phyloP scores from a whole-genome alignment of 2,113 vertebrate genomes.

The Myiopsitta monachus region DNA sequence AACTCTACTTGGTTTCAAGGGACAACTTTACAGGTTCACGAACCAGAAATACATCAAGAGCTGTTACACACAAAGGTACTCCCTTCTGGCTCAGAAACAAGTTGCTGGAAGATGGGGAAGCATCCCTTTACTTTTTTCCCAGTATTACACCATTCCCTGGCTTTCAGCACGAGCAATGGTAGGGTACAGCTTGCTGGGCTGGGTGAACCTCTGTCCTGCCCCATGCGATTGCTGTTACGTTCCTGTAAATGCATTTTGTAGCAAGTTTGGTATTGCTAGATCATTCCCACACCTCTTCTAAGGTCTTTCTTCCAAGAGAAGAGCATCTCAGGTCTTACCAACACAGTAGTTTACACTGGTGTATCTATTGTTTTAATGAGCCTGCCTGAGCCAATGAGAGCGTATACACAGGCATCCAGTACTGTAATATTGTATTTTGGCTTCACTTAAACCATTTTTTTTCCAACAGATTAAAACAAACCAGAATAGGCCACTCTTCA shows the following conservation, averaged over 20 bases:
- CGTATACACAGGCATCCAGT: not conserved
- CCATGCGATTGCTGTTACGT: not conserved
- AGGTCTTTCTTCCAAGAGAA: not conserved
- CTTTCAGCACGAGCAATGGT: not conserved
- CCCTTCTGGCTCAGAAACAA: not conserved
- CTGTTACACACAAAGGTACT: not conserved
- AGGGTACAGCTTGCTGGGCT: not conserved
- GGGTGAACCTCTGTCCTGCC: not conserved
- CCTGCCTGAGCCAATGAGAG: not conserved
- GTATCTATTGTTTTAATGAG: not conserved
- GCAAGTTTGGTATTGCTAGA: not conserved
- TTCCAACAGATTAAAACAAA: not conserved
- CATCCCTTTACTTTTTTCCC: not conserved
- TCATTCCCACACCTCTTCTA: not conserved
- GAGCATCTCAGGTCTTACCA: not conserved
- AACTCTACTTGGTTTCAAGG: not conserved
- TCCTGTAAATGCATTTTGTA: not conserved
- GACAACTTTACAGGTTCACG: not conserved
- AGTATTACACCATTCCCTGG: not conserved
- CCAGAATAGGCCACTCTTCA: not conserved
- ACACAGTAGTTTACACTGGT: not conserved
- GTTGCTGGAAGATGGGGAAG: not conserved
- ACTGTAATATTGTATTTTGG: not conserved
- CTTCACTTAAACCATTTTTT: not conserved
- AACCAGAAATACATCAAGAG: not conserved